Evolutionary conservation across 1,140 invertebrate genomes (phyloP).

Genomic region (Onthophagus taurus): DNA sequence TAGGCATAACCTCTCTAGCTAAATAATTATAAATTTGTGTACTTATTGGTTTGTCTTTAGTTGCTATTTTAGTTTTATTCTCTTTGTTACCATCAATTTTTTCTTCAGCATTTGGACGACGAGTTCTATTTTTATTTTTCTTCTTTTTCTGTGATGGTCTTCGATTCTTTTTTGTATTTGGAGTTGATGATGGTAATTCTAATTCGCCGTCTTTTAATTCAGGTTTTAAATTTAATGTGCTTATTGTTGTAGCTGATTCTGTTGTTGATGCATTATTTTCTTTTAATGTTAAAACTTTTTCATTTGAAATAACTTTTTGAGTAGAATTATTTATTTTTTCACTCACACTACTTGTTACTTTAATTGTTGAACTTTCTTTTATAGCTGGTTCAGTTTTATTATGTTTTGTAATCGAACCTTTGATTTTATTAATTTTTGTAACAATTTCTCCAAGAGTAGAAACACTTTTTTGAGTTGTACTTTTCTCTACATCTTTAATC

Average conservation of each 20-base stretch:
- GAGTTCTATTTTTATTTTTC: constrained; percentile 50
- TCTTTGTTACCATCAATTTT: constrained; percentile 40
- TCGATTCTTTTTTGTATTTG: constrained; percentile 35
- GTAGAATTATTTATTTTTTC: no score
- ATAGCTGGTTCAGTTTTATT: background rate
- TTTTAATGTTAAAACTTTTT: no score
- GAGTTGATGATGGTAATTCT: constrained; percentile 39
- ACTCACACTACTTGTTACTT: background rate
- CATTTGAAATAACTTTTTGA: no score
- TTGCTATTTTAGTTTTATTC: constrained; percentile 40
- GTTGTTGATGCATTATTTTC: background rate
- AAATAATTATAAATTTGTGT: constrained; percentile 70
- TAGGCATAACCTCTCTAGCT: constrained; percentile 68
- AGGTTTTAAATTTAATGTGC: constrained; percentile 14
- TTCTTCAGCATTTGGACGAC: constrained; percentile 41
- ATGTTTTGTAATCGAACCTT: background rate
- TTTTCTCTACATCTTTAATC: constrained; percentile 9
- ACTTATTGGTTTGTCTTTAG: constrained; percentile 48
- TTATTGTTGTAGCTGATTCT: background rate
- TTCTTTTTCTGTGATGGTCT: constrained; percentile 41
- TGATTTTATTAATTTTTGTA: background rate
- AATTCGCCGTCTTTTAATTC: constrained; percentile 49
- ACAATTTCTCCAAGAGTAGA: background rate
- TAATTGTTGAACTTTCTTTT: background rate
- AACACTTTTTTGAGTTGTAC: background rate